Base-by-base conservation (phyloP, 2,797 vertebrate species). In the Thaleichthys pacificus region DNA sequence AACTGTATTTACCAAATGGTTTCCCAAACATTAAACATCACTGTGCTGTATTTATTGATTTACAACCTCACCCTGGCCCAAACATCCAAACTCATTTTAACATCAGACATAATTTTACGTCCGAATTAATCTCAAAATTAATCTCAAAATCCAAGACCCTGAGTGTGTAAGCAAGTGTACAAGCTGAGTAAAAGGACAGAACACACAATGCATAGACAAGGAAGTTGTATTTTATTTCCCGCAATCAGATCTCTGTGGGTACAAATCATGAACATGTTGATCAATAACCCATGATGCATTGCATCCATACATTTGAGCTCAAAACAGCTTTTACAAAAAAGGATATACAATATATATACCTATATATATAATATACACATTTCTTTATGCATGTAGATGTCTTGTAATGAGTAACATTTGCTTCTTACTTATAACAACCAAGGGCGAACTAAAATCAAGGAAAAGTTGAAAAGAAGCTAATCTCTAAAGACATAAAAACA, bases 131-230 rank as follows among this genome's bases (percentile, higher is more conserved):
- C 2, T 49, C 47, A 49, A 49, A 15, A 49, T 15, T 15, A 15
- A 15, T 49, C 2, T 49, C 47, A 49, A 49, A 49, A 15, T 9
- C 14, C 47, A 9, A 49, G 47, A 9, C 2, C 8, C 47, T 49
- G 47, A 79, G 54, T 79, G 69, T 77, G 57, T 67, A 54, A 17
- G 32, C 32, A 35, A 35, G 32, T 8, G 32, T 6, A 35, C 32
- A 35, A 35, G 32, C 32, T 35, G 8, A 66, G 56, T 68, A 71
- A 73, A 77, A 87, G 47, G 68, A 90, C 83, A 81, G 83, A 85
- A 91, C 86, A 84, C 84, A 90, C 89, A 90, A 87, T 93, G 93
- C 93, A 94, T 95, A 93, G 94, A 94, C 94, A 94, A 93, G 93
- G 89, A 93, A 88, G 84, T 91, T 94, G 93, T 91, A 92, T 92